These are phyloP conservation scores for Chymomyza fuscimana DNA, from an alignment of 2,888 invertebrate species.

Conservation along the genomic window DNA sequence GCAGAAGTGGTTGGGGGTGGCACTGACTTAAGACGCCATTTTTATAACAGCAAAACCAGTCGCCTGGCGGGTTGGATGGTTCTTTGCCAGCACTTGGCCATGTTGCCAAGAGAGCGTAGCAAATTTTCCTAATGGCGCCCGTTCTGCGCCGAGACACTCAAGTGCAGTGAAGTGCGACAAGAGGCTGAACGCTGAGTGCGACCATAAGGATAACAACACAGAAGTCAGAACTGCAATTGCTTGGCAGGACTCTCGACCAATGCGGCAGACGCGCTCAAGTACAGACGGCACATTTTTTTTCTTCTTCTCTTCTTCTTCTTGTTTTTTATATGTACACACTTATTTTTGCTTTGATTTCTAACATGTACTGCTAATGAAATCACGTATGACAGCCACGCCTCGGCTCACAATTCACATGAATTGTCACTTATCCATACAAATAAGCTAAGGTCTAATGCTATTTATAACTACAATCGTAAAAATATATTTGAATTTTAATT, in stretches of 20 bases:
- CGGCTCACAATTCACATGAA: constrained; percentile 33
- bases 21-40: constrained; percentile 69
- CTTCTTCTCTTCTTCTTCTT: not conserved
- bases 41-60: constrained; percentile 55
- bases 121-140: constrained; percentile 70
- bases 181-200: constrained; percentile 31
- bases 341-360: constrained; percentile 38
- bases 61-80: constrained; percentile 8
- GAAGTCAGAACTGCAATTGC: not conserved
- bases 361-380: constrained; percentile 59
- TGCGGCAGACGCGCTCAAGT: not conserved
- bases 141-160: constrained; percentile 52
- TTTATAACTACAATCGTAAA: not conserved
- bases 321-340: constrained; percentile 14
- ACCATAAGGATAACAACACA: constrained; percentile 44
- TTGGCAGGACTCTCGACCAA: not conserved
- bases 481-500: constrained; percentile 67
- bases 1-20: constrained; percentile 44
- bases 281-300: not conserved
- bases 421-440: constrained; percentile 1
- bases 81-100: constrained; percentile 40
- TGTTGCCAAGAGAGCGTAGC: constrained; percentile 62
- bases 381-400: constrained; percentile 51
- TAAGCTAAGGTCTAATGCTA: not conserved
- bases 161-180: constrained; percentile 62